Evolutionary conservation across 2,113 vertebrate genomes (phyloP).

Genomic region (Colossoma macropomum): DNA sequence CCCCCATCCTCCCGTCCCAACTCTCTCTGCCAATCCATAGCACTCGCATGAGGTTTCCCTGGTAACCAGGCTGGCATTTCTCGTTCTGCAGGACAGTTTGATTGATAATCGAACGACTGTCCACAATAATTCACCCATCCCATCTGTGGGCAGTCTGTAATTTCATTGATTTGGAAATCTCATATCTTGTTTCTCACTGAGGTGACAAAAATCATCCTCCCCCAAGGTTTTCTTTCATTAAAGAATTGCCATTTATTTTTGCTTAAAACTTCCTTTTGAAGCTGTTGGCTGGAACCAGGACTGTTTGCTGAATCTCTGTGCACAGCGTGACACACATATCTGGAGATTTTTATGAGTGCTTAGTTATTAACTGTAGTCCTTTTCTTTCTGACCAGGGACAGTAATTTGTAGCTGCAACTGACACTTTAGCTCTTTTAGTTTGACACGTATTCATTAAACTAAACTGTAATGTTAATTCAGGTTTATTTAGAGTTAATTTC

Average conservation of each 20-base stretch:
- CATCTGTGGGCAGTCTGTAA: conserved; percentile 11
- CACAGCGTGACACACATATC: background rate
- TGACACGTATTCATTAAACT: too few species aligned
- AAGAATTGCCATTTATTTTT: background rate
- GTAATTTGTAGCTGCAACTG: too few species aligned
- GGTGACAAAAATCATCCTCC: background rate
- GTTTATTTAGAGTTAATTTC: too few species aligned
- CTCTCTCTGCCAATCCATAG: background rate
- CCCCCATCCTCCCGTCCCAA: background rate
- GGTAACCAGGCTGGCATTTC: conserved; percentile 31
- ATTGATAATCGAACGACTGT: conserved; percentile 11
- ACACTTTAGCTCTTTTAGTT: too few species aligned
- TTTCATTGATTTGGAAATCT: conserved; percentile 28
- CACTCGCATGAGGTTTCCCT: background rate
- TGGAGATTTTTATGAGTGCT: background rate
- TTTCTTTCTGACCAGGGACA: background rate
- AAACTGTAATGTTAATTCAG: too few species aligned
- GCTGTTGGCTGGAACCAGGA: background rate
- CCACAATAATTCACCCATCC: conserved; percentile 7
- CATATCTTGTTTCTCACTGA: background rate
- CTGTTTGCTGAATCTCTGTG: background rate
- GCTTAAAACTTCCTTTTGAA: background rate
- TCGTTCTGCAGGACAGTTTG: conserved; percentile 24
- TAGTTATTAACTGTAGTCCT: too few species aligned
- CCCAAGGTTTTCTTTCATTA: background rate